Conservation (phyloP, 1,140 invertebrate species). For the Camponotus pennsylvanicus region DNA sequence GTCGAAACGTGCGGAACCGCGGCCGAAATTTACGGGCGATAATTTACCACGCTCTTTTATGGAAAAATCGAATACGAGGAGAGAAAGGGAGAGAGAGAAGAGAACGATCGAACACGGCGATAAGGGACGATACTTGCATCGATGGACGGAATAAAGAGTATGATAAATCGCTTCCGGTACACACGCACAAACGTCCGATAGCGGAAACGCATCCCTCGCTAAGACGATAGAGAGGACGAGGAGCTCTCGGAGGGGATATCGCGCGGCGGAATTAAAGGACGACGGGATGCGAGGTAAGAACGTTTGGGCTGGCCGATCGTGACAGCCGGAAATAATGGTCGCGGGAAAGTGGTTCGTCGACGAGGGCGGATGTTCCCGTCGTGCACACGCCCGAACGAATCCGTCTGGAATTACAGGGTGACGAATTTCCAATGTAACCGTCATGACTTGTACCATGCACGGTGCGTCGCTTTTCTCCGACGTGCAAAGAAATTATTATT, state of each 20-base stretch:
- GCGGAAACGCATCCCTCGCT: conserved; percentile 31
- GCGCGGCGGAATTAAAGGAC: conserved; percentile 40
- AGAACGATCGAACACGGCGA: conserved; percentile 7
- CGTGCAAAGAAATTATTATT: conserved; percentile 16
- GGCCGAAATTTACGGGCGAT: conserved; percentile 51
- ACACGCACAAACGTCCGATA: background rate
- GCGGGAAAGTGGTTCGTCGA: conserved; percentile 55
- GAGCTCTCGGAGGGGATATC: background rate
- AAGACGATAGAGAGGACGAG: conserved; percentile 13
- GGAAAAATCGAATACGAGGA: background rate
- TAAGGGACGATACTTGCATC: conserved; percentile 46
- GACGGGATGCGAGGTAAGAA: conserved; percentile 55
- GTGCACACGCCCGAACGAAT: conserved; percentile 52
- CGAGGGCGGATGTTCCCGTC: conserved; percentile 53
- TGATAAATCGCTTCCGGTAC: conserved; percentile 52
- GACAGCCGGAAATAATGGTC: conserved; percentile 63
- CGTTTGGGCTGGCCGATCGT: conserved; percentile 45
- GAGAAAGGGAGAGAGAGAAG: no score
- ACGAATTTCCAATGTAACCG: conserved; percentile 50
- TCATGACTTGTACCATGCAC: background rate
- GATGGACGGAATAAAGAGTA: conserved; percentile 55
- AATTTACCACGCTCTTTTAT: conserved; percentile 5
- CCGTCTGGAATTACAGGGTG: conserved; percentile 53
- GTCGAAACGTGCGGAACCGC: conserved; percentile 31
- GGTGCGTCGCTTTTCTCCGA: conserved; percentile 6